Base-by-base conservation (phyloP, 2,888 invertebrate genomes). In the Zygaena filipendulae region DNA sequence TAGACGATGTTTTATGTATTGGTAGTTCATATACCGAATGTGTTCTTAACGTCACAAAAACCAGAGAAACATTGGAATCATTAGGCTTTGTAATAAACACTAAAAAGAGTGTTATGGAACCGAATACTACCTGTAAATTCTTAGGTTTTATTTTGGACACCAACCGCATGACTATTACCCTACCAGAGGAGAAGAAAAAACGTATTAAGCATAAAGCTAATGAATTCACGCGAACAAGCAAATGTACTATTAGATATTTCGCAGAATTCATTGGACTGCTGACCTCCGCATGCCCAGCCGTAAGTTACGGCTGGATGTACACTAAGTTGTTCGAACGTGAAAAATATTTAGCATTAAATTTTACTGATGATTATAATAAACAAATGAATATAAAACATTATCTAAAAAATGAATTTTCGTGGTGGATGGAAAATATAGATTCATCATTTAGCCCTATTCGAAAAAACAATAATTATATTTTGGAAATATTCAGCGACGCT, bases 301-400 rank as follows among this genome's bases (percentile, higher is more conserved):
- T 36, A n/a, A 18, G 25, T 3, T 39, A 36, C 13, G 25, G 32
- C 2, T 38, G 35, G 33, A 3, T 33, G 4, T 33, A 35, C 18
- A 38, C 35, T 3, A 35, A 35, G 23, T 11, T 2, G 3, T 23
- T 38, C 4, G 33, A 38, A 25, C 4, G 23, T 2, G 13, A 16
- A 10, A 28, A 28, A 23, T 16, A 16, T 16, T 7, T 16, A 5
- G 7, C 4, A 5, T 16, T 16, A 16, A 16, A 5, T 16, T 4
- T 4, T 7, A 16, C 4, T 16, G 16, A 16, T 16, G 16, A 16
- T 16, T 16, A 16, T 16, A 16, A 16, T 16, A 16, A 16, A 7
- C 4, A 16, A 5, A 16, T 16, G 16, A 16, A 5, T 7, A 5
- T 7, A 16, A 5, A 4, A 16, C 4, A 16, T 5, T 5, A 16